Evolutionary conservation across 2,888 invertebrate species (phyloP).

Genomic region (Torymus aiolomorphi): DNA sequence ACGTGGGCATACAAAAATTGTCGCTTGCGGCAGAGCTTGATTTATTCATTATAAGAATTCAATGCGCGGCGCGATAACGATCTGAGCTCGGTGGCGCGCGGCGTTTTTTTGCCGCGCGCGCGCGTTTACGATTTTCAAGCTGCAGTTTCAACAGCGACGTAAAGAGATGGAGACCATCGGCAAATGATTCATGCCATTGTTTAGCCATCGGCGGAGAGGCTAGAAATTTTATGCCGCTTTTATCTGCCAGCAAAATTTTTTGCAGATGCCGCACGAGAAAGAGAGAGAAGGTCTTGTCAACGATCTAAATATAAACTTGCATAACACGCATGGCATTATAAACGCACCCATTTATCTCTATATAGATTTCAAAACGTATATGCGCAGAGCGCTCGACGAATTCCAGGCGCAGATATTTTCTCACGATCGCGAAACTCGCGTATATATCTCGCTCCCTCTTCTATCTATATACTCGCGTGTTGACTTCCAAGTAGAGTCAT

Average conservation of each 20-base stretch:
- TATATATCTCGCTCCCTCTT: slow-evolving; percentile 15
- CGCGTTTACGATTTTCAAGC: neutral
- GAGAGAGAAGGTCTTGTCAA: slow-evolving; percentile 36
- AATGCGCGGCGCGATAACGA: too few relatives aligned
- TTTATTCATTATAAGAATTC: too few relatives aligned
- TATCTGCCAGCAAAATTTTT: neutral
- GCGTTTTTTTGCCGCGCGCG: neutral
- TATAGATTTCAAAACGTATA: slow-evolving; percentile 40
- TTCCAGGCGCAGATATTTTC: slow-evolving; percentile 48
- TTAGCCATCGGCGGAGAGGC: neutral
- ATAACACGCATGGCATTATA: slow-evolving; percentile 45
- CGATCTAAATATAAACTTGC: slow-evolving; percentile 49
- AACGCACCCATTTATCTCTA: slow-evolving; percentile 35
- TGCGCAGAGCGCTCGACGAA: slow-evolving; percentile 5
- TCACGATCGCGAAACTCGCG: slow-evolving; percentile 50
- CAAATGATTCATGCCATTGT: slow-evolving; percentile 26
- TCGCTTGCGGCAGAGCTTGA: too few relatives aligned
- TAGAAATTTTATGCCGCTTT: neutral
- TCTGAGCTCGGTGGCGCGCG: too few relatives aligned
- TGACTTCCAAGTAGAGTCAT: slow-evolving; percentile 27
- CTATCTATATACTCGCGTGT: too few relatives aligned
- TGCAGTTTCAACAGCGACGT: too few relatives aligned
- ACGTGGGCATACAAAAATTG: too few relatives aligned
- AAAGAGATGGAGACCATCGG: neutral
- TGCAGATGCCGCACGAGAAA: neutral